Base-by-base conservation (phyloP, 2,888 invertebrate species). In the Lypha dubia region DNA sequence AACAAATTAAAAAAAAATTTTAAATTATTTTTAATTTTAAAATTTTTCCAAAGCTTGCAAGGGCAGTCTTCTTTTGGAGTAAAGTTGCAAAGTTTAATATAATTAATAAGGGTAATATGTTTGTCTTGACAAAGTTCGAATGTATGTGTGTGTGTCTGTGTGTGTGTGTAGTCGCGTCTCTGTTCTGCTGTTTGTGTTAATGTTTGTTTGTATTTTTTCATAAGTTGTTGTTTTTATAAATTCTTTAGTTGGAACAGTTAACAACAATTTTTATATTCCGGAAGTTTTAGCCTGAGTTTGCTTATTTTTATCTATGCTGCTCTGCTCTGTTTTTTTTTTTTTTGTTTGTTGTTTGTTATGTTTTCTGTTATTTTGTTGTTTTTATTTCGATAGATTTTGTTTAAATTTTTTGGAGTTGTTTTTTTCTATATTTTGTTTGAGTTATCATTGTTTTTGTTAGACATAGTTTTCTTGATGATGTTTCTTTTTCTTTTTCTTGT, bases 241-340 rank as follows among this genome's bases (percentile, higher is more conserved):
- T 56, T 49, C 17, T 68, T 58, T 56, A 13, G 24, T 76, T 58
- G 28, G 15, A 44, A 49, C 58, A 74, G 44, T 62, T 41, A 53
- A 46, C 44, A 58, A 49, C 28, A 67, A 76, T 51, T 58, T 75
- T 75, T 70, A 70, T 63, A 75, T 70, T 44, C 56, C 67, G 38
- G 41, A 76, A 70, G 65, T 56, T 82, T 76, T 51, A 82, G 70
- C 53, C 56, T 65, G 68, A 70, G 46, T 75, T 75, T 67, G 67
- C 53, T 77, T 49, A 63, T 60, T 67, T 58, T 56, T 63, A 38
- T 63, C 44, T 46, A 41, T 63, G 3, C n/a, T n/a, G n/a, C n/a
- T n/a, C n/a, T n/a, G n/a, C n/a, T n/a, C n/a, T n/a, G n/a, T n/a
- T n/a, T n/a, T n/a, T n/a, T 70, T 24, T 24, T 60, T n/a, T 49